Conservation (phyloP, 2,797 vertebrate species). For the Poecilia picta region DNA sequence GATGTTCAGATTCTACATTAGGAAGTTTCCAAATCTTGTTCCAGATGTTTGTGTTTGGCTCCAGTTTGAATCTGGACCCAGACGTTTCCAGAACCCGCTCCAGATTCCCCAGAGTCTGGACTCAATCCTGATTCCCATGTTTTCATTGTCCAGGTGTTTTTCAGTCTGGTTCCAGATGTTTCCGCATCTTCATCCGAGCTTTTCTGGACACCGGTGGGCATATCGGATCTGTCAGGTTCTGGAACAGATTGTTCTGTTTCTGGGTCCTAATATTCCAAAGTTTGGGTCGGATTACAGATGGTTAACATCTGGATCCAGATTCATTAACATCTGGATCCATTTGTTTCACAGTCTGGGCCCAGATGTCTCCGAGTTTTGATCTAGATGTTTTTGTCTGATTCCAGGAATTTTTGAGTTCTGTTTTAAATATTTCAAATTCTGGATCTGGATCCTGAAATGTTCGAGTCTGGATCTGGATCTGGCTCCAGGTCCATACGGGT, state of each 20-base stretch:
- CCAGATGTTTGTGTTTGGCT: not conserved
- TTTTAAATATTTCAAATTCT: not conserved
- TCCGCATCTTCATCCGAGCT: not conserved
- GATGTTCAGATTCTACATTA: not conserved
- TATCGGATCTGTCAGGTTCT: not conserved
- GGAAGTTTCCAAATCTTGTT: not conserved
- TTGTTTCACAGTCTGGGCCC: not conserved
- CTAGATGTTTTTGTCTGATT: not conserved
- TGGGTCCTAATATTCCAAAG: not conserved
- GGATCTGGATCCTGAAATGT: not conserved
- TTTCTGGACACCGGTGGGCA: not conserved
- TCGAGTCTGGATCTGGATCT: too few relatives aligned
- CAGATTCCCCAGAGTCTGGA: not conserved
- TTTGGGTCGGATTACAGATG: not conserved
- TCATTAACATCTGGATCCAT: not conserved
- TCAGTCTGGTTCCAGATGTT: not conserved
- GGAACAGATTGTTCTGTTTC: not conserved
- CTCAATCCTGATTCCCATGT: not conserved
- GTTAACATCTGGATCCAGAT: not conserved
- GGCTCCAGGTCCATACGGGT: not conserved
- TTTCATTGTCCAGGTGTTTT: conserved; percentile 1
- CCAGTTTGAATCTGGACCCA: not conserved
- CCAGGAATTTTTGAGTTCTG: not conserved
- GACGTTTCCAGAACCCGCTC: not conserved
- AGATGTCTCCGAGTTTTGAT: not conserved